Evolutionary conservation across 2,797 vertebrate species (phyloP).

Genomic region (Adrianichthys oophorus): DNA sequence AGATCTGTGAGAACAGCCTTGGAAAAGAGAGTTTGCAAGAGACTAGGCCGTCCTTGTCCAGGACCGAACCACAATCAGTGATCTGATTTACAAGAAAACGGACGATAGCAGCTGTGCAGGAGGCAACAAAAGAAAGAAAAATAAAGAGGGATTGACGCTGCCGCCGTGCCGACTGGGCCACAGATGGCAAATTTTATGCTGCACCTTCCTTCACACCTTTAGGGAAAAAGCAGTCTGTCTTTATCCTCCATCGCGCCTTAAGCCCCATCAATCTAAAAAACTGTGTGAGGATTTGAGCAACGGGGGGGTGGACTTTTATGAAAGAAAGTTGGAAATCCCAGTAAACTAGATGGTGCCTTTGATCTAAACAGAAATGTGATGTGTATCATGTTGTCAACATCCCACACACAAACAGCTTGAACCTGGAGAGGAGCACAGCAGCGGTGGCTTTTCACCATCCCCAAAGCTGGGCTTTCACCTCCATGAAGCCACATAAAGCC

Average conservation of each 20-base stretch:
- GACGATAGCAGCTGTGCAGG: slow-evolving; percentile 1
- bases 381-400: slow-evolving; percentile 40
- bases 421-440: slow-evolving; percentile 19
- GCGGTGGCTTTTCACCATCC: slow-evolving; percentile 29
- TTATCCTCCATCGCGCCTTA: slow-evolving; percentile 1
- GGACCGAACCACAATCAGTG: slow-evolving; percentile 29
- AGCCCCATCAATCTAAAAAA: slow-evolving; percentile 3
- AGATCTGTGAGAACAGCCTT: slow-evolving; percentile 56
- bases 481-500: slow-evolving; percentile 52
- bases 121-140: neutral
- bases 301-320: neutral
- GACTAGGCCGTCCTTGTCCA: slow-evolving; percentile 17
- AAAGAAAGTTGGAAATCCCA: slow-evolving; percentile 48
- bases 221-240: slow-evolving; percentile 12
- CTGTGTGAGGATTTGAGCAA: slow-evolving; percentile 21
- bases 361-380: slow-evolving; percentile 34
- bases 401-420: slow-evolving; percentile 35
- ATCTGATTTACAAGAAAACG: slow-evolving; percentile 15
- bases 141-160: slow-evolving; percentile 9
- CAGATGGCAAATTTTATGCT: slow-evolving; percentile 18
- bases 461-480: slow-evolving; percentile 45
- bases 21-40: slow-evolving; percentile 27
- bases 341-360: slow-evolving; percentile 35
- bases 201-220: slow-evolving; percentile 14
- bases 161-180: slow-evolving; percentile 11